A percentile compares a stretch with the other conserved stretches of the same genome.
Evolutionary conservation across 2,113 vertebrate genomes (phyloP).

Genomic region (Ahaetulla prasina): DNA sequence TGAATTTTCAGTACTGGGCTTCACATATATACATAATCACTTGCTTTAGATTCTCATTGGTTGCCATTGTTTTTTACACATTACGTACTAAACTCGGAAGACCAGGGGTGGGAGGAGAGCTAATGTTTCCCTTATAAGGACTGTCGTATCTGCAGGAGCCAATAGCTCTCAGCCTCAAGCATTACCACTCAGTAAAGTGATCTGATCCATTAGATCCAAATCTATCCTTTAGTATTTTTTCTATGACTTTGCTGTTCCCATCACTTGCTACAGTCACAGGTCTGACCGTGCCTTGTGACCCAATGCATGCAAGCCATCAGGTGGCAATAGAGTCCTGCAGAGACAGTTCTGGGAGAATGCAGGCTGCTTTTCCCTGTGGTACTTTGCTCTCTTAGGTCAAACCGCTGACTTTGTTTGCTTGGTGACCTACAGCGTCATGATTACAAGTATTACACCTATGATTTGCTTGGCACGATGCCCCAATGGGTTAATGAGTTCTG

Average conservation of each 20-base stretch:
- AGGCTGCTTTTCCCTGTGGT: background rate
- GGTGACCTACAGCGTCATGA: background rate
- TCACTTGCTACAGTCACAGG: background rate
- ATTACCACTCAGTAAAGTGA: background rate
- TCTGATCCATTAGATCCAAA: background rate
- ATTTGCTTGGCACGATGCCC: background rate
- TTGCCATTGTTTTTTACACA: background rate
- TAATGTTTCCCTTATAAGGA: background rate
- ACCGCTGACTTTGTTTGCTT: background rate
- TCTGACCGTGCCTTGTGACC: background rate
- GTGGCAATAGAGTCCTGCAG: background rate
- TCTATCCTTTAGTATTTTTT: background rate
- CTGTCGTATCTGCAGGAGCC: background rate
- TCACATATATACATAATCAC: background rate
- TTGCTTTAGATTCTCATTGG: background rate
- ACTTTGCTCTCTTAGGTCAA: background rate
- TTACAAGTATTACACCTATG: background rate
- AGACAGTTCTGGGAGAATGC: no score
- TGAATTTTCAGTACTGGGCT: background rate
- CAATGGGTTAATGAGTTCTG: conserved; percentile 1
- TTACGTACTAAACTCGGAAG: background rate
- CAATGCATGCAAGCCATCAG: background rate
- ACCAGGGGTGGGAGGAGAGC: no score
- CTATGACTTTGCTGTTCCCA: background rate
- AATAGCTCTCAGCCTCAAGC: background rate